These are phyloP conservation scores for Kradibia gibbosae DNA, from an alignment of 1,140 invertebrate genomes.

Conservation along the genomic window DNA sequence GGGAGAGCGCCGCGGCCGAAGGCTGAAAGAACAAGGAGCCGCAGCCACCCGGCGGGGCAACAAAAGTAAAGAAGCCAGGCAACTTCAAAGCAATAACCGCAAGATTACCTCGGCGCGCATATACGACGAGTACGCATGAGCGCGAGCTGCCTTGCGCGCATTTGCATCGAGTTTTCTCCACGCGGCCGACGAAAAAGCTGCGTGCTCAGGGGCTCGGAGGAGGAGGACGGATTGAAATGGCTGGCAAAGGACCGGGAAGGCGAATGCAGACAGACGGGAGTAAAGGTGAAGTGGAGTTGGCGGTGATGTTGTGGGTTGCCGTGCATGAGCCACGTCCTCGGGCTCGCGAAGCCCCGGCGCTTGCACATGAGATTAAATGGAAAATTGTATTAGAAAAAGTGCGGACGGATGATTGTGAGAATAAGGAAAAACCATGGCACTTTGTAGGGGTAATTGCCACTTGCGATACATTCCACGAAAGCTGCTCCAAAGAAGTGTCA, in stretches of 20 bases:
- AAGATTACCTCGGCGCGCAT: conserved; percentile 26
- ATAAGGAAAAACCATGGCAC: background rate
- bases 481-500: background rate
- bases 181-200: background rate
- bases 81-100: conserved; percentile 49
- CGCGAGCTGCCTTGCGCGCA: background rate
- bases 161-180: conserved; percentile 27
- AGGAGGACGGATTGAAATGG: background rate
- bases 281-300: no score
- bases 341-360: background rate
- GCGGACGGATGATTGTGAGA: background rate
- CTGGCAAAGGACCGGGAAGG: background rate
- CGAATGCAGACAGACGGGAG: background rate
- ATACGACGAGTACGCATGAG: background rate
- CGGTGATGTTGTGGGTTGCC: no score
- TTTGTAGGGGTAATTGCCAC: background rate
- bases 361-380: conserved; percentile 14
- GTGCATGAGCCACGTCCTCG: background rate
- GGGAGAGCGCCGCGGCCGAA: conserved; percentile 24
- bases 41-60: background rate
- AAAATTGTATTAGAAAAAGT: conserved; percentile 16
- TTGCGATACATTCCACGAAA: background rate
- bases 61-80: conserved; percentile 43
- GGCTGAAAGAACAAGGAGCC: conserved; percentile 26
- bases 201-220: no score